Base-by-base conservation (phyloP, 2,888 invertebrate genomes). In the Ceratothoa steindachneri region DNA sequence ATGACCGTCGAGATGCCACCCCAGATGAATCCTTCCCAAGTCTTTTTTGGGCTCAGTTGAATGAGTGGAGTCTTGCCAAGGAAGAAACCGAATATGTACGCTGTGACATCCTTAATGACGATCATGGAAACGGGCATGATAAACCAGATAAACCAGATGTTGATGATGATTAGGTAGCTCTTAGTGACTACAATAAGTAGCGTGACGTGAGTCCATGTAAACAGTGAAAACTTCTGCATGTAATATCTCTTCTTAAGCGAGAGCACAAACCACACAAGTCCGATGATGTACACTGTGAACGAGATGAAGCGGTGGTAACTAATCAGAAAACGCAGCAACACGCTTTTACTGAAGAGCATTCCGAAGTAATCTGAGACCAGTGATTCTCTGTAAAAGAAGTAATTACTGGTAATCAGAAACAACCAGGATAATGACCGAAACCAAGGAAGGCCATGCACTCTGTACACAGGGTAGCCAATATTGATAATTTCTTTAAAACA, bases 181-280 rank as follows among this genome's bases (percentile, higher is more conserved):
- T 99, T 98, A 0, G 96, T 96, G 81, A 99, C 99, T 73, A 99
- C 97, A 83, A 99, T 95, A 77, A 99, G 88, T 81, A 99, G 87
- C 0, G 97, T 96, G n/a, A 99, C 97, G 85, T 99, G 99, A 3
- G 99, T 99, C 97, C 97, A 99, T 24, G 99, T 99, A 87, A 99
- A 99, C 82, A 99, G 88, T 70, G 97, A 97, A 85, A 99, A 99
- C 87, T 99, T 99, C 81, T 97, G 92, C 91, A 99, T 95, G 87
- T 99, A 99, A 86, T 99, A 99, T 81, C 94, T 93, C 87, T 99
- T 99, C 80, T 97, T 95, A 75, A 99, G 89, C 31, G 97, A 97
- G 74, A 98, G 88, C 41, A 99, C 99, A 86, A 99, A 99, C 92
- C 95, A 97, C 65, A 99, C 96, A 85, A 99, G 96, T 52, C 99